These are phyloP conservation scores for Ancistrus triradiatus DNA, from an alignment of 2,113 vertebrate species.

Conservation along the genomic window DNA sequence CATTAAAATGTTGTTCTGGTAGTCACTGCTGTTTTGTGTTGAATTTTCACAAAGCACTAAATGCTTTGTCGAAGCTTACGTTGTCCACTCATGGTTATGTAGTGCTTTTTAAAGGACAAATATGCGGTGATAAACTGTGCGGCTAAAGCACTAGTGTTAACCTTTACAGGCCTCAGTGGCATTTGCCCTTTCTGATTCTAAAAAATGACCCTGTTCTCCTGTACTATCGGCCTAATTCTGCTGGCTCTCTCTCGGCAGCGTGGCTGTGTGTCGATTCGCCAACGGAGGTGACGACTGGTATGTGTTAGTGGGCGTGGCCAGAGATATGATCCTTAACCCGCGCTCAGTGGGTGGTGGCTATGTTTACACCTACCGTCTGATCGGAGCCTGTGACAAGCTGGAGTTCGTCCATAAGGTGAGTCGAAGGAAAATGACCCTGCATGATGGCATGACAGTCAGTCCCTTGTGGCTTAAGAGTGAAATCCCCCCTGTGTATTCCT, in stretches of 20 bases:
- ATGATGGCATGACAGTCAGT: not conserved
- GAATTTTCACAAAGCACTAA: too few relatives aligned
- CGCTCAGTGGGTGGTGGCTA: constrained; percentile 88
- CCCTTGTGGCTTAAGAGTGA: constrained; percentile 1
- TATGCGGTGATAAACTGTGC: too few relatives aligned
- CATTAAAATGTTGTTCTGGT: too few relatives aligned
- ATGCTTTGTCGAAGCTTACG: too few relatives aligned
- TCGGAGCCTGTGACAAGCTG: constrained; percentile 85
- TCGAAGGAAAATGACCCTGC: constrained; percentile 1
- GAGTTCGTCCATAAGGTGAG: constrained; percentile 96
- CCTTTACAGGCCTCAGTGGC: too few relatives aligned
- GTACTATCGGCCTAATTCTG: too few relatives aligned
- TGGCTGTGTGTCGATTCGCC: constrained; percentile 88
- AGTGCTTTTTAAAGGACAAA: too few relatives aligned
- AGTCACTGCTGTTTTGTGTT: too few relatives aligned
- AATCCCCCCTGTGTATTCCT: not conserved
- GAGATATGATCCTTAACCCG: constrained; percentile 93
- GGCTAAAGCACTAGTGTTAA: too few relatives aligned
- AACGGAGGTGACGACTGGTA: constrained; percentile 93
- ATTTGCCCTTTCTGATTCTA: too few relatives aligned
- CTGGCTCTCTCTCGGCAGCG: constrained; percentile 71
- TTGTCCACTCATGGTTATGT: too few relatives aligned
- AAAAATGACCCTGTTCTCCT: too few relatives aligned
- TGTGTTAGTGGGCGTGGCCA: constrained; percentile 91
- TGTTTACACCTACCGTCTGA: constrained; percentile 93